phyloP scores from a whole-genome alignment of 2,888 invertebrate species.

The Thereva unica region DNA sequence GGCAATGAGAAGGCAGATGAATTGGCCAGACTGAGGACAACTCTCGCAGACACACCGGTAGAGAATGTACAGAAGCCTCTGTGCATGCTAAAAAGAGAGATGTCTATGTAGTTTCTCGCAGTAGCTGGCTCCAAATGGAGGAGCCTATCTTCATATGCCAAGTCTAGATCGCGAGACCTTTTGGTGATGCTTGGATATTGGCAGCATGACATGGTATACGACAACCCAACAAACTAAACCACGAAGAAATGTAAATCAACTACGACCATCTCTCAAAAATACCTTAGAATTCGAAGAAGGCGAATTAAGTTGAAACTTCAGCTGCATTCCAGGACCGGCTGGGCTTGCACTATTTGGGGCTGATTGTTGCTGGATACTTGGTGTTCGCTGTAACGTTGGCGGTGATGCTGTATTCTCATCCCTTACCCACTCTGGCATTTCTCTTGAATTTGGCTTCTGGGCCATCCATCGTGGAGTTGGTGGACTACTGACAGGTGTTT shows the following conservation, averaged over 20 bases:
- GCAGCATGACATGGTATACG: too few relatives aligned
- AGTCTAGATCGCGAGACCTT: too few relatives aligned
- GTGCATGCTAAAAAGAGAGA: too few relatives aligned
- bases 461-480: conserved; percentile 44
- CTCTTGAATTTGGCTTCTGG: conserved; percentile 47
- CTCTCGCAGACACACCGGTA: too few relatives aligned
- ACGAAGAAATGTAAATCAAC: not conserved
- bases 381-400: conserved; percentile 20
- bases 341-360: conserved; percentile 13
- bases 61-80: too few relatives aligned
- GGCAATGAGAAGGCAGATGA: too few relatives aligned
- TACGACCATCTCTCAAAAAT: not conserved
- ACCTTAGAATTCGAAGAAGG: conserved; percentile 41
- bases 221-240: not conserved
- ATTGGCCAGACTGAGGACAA: too few relatives aligned
- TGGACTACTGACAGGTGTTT: conserved; percentile 46
- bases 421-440: conserved; percentile 54
- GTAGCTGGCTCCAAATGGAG: too few relatives aligned
- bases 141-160: too few relatives aligned
- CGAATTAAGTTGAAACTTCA: conserved; percentile 43
- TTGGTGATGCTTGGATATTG: too few relatives aligned
- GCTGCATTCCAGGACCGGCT: conserved; percentile 2
- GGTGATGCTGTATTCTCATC: conserved; percentile 45
- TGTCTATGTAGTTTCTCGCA: too few relatives aligned
- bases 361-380: conserved; percentile 26